Evolutionary conservation across 2,888 invertebrate species (phyloP).

Genomic region (Dichetophora obliterata): DNA sequence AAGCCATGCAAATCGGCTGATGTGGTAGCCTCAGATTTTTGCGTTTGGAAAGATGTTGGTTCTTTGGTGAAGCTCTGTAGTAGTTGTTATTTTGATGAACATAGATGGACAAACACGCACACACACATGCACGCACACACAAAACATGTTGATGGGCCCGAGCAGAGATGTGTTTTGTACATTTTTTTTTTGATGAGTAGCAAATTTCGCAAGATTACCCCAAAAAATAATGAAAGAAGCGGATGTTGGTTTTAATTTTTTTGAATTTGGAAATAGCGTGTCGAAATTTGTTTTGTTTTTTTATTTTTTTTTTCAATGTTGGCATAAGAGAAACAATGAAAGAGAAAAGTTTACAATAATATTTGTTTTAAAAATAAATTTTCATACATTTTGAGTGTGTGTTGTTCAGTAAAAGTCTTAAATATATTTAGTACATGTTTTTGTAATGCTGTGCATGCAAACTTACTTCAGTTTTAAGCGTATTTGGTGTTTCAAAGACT

Average conservation of each 20-base stretch:
- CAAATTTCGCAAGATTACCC: constrained; percentile 42
- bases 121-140: constrained; percentile 44
- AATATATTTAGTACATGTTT: constrained; percentile 2
- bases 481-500: constrained; percentile 71
- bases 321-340: constrained; percentile 61
- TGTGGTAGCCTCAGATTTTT: constrained; percentile 61
- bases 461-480: constrained; percentile 68
- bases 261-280: constrained; percentile 41
- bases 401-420: constrained; percentile 43
- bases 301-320: constrained; percentile 54
- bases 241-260: constrained; percentile 39
- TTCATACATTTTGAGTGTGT: constrained; percentile 47
- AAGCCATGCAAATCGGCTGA: constrained; percentile 67
- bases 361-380: constrained; percentile 51
- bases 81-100: constrained; percentile 27
- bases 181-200: constrained; percentile 9
- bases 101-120: constrained; percentile 38
- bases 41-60: constrained; percentile 63
- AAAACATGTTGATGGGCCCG: constrained; percentile 28
- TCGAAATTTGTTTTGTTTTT: constrained; percentile 45
- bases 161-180: not conserved
- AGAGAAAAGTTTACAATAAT: constrained; percentile 63
- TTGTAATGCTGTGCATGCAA: constrained; percentile 61
- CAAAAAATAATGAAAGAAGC: constrained; percentile 54
- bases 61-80: constrained; percentile 59